phyloP scores from a whole-genome alignment of 2,113 vertebrate species.

The Melozone crissalis region DNA sequence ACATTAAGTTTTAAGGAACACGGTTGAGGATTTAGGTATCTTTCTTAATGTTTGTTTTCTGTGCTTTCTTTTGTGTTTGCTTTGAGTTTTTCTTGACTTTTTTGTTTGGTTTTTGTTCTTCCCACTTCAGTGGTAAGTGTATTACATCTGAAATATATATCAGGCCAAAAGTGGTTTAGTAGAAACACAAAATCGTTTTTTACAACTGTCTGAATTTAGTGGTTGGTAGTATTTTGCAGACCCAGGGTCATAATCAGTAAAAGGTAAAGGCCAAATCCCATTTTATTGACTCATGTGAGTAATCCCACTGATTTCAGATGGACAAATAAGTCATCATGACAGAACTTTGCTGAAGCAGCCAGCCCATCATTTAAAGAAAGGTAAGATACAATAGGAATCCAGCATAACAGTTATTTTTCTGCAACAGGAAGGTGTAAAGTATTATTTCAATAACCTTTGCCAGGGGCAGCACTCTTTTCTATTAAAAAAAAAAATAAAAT shows the following conservation, averaged over 20 bases:
- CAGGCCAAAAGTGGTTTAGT: not conserved
- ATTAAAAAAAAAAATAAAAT: not conserved
- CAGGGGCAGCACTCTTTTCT: not conserved
- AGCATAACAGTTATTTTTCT: not conserved
- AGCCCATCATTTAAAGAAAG: not conserved
- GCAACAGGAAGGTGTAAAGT: not conserved
- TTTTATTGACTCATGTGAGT: not conserved
- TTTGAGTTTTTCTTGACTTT: not conserved
- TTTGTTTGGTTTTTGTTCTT: not conserved
- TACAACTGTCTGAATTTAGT: not conserved
- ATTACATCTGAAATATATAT: not conserved
- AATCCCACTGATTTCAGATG: not conserved
- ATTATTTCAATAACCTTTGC: not conserved
- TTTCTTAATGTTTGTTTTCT: not conserved
- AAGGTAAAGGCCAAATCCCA: not conserved
- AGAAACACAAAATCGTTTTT: not conserved
- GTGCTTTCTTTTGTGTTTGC: not conserved
- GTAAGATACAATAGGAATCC: not conserved
- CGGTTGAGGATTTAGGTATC: not conserved
- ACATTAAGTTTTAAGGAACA: not conserved
- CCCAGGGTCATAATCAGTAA: not conserved
- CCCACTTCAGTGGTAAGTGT: not conserved
- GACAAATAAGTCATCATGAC: not conserved
- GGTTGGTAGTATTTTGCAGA: not conserved
- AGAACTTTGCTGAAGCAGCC: not conserved